Evolutionary conservation across 1,140 invertebrate species (phyloP), one percentile per base, ranked within the genome.

Genomic region (Sitophilus oryzae): DNA sequence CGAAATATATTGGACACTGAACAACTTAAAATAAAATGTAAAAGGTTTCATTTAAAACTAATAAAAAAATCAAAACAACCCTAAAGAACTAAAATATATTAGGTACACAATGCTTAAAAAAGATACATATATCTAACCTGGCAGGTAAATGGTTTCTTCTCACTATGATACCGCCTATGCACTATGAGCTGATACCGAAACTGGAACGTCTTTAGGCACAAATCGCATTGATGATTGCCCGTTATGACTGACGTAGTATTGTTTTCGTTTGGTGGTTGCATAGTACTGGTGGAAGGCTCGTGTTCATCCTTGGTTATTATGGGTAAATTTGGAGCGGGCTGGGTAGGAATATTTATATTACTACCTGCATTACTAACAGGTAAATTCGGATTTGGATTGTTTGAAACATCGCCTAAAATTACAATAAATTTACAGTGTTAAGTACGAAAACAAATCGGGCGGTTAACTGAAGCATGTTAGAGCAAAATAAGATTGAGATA

Each of bases 171-270:
- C 61, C 87, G 78, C 61, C 88, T 81, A 63, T 88, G 88, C 10
- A 90, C 87, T 63, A 91, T 90, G 44, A 91, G 77, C 64, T 90
- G 88, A 73, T 91, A 91, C 22, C 87, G 81, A 71, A 86, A 90
- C 63, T 87, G 86, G 71, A 91, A 91, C 70, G 86, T 84, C 72
- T 89, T 89, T 36, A 86, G 85, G 64, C 89, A 91, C 47, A 90
- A 79, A 70, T 89, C 86, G 68, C 89, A 91, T 1, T 85, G 77
- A 69, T 89, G 85, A 50, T 77, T 82, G 9, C 81, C 83, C 0
- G 79, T 77, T n/a, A 80, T 57, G 1, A 79, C 77, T 5, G 79
- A 77, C 0, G 75, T 70, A 14, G 77, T 71, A 37, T 69, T 59
- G 56, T 71, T 71, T 34, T 78, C 77, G 2, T 44, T 44, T 35